A percentile compares a stretch with the other conserved stretches of the same genome.
These are phyloP conservation scores for Mirounga angustirostris DNA, from an alignment of 2,113 vertebrate genomes.

Conservation along the genomic window DNA sequence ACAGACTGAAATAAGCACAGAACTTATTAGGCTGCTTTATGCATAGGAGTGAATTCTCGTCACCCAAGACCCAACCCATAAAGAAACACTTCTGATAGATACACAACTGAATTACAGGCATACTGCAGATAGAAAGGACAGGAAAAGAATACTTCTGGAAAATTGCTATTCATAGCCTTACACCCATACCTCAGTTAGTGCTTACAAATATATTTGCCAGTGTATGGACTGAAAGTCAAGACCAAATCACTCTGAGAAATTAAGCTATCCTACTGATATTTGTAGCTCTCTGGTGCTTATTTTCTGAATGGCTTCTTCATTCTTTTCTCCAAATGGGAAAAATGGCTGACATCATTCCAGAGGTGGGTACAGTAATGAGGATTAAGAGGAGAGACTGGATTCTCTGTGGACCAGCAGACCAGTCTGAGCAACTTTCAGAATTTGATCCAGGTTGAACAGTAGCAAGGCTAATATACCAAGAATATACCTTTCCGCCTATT, in stretches of 20 bases:
- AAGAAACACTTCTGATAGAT: constrained; percentile 11
- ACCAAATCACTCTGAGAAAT: constrained; percentile 41
- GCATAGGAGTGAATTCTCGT: background rate
- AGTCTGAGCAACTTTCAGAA: constrained; percentile 35
- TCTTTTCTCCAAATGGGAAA: constrained; percentile 36
- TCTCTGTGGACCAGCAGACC: background rate
- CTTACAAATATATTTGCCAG: background rate
- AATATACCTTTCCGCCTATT: background rate
- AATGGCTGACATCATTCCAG: background rate
- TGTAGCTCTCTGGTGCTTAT: background rate
- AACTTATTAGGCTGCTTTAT: background rate
- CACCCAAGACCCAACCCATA: background rate
- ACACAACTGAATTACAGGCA: background rate
- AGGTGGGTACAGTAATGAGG: background rate
- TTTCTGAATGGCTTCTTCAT: constrained; percentile 38
- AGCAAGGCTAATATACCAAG: constrained; percentile 50
- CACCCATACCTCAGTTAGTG: background rate
- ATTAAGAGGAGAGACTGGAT: constrained; percentile 45
- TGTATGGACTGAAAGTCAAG: background rate
- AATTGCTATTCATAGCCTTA: background rate
- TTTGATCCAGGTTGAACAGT: background rate
- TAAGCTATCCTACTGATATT: constrained; percentile 26
- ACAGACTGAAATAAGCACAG: background rate
- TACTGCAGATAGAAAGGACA: background rate
- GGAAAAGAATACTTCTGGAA: background rate